These are phyloP conservation scores for Cepaea hortensis DNA, from an alignment of 2,888 invertebrate species.

Conservation along the genomic window DNA sequence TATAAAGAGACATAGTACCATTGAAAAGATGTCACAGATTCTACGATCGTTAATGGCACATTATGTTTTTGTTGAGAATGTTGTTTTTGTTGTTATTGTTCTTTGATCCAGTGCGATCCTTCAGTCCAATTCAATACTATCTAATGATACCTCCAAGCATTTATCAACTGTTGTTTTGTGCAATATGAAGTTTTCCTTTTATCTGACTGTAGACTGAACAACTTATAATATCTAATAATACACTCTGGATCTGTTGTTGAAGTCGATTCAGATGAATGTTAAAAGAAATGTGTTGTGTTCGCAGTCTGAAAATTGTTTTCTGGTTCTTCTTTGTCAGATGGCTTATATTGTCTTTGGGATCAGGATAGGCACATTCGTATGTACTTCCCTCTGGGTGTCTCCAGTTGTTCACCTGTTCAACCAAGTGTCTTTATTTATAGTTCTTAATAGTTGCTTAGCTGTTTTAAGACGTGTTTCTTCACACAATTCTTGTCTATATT, in stretches of 20 bases:
- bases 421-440: neutral
- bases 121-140: no score
- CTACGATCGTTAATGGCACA: neutral
- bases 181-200: no score
- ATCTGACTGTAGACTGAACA: no score
- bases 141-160: no score
- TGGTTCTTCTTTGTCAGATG: neutral
- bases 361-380: no score
- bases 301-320: neutral
- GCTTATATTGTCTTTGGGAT: neutral
- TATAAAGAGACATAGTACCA: neutral
- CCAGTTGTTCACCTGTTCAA: neutral
- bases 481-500: no score
- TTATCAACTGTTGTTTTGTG: no score
- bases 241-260: neutral
- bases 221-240: no score
- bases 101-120: no score
- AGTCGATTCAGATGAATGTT: neutral
- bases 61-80: neutral
- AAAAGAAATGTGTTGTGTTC: neutral
- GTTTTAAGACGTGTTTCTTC: no score
- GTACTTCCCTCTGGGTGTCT: neutral
- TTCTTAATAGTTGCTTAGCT: no score
- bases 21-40: neutral
- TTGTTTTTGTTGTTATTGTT: neutral